Conservation (phyloP, 2,797 vertebrate species). For the Typhlichthys subterraneus region DNA sequence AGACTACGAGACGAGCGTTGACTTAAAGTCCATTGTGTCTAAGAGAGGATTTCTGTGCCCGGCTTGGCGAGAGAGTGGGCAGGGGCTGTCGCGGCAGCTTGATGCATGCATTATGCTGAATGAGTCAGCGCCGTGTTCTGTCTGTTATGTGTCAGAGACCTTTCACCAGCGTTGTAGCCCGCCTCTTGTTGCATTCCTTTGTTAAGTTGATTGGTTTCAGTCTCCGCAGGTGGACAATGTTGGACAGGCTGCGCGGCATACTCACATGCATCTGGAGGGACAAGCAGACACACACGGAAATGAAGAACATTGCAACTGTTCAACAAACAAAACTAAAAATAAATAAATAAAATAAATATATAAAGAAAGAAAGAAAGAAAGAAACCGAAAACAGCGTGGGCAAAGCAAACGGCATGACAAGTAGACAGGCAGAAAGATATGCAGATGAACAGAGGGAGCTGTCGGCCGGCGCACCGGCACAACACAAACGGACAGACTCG, state of each 20-base stretch:
- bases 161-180: constrained; percentile 44
- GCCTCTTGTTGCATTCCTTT: constrained; percentile 35
- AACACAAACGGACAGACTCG: constrained; percentile 37
- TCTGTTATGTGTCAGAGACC: constrained; percentile 61
- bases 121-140: constrained; percentile 53
- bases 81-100: constrained; percentile 55
- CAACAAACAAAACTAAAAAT: constrained; percentile 26
- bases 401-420: constrained; percentile 41
- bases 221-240: constrained; percentile 45
- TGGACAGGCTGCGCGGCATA: constrained; percentile 13
- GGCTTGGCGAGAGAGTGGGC: constrained; percentile 53
- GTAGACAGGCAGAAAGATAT: constrained; percentile 56
- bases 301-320: constrained; percentile 37
- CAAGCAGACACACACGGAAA: constrained; percentile 36
- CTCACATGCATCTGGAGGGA: constrained; percentile 47
- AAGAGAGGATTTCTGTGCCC: constrained; percentile 40
- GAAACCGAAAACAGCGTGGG: constrained; percentile 38
- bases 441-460: constrained; percentile 58
- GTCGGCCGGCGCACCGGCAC: constrained; percentile 50
- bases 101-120: constrained; percentile 52
- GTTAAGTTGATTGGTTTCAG: constrained; percentile 58
- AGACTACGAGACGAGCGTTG: constrained; percentile 42
- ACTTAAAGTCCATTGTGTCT: constrained; percentile 50
- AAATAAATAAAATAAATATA: too few species aligned
- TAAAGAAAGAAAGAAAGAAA: constrained; percentile 16